These are phyloP conservation scores for Anguilla megastoma DNA, from an alignment of 2,797 vertebrate species.

Conservation along the genomic window DNA sequence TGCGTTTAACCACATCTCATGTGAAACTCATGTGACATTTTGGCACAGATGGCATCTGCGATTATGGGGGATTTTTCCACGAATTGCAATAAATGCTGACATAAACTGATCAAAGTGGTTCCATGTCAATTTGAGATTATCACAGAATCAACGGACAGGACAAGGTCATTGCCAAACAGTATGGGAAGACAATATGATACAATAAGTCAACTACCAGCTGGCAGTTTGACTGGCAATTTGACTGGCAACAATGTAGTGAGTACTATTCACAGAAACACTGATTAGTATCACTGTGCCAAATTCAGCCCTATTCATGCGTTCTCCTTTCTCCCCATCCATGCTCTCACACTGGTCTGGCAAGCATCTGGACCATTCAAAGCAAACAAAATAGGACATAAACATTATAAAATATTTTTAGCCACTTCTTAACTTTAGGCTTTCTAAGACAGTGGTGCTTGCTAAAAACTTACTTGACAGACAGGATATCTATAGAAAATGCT, in stretches of 20 bases:
- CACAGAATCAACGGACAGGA: neutral
- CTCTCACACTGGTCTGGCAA: neutral
- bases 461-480: neutral
- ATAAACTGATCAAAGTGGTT: neutral
- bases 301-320: neutral
- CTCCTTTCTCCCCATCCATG: neutral
- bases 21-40: neutral
- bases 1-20: neutral
- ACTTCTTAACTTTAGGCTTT: neutral
- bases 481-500: no score
- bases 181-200: neutral
- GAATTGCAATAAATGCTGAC: neutral
- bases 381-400: neutral
- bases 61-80: neutral
- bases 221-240: neutral
- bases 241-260: neutral
- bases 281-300: constrained; percentile 1
- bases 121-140: neutral
- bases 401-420: neutral
- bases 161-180: neutral
- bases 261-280: neutral
- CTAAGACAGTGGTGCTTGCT: no score
- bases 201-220: neutral
- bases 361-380: neutral
- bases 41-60: neutral